Evolutionary conservation across 2,797 vertebrate species (phyloP).

Genomic region (Scolopax bukidnonensis): DNA sequence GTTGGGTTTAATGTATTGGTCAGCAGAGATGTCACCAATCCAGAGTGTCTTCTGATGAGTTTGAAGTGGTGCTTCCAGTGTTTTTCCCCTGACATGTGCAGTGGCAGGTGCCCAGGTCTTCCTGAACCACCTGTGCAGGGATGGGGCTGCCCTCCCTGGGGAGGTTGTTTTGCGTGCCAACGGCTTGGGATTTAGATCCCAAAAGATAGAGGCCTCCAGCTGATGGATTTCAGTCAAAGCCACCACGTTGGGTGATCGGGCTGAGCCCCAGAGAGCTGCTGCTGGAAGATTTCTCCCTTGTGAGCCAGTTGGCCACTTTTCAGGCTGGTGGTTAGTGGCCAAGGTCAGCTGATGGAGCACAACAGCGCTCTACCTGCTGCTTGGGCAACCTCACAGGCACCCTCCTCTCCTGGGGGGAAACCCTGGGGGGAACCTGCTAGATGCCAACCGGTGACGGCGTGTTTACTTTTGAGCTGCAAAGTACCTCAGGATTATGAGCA

Average conservation of each 20-base stretch:
- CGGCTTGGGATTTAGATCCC: not conserved
- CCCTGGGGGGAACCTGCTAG: not conserved
- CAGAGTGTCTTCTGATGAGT: not conserved
- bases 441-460: not conserved
- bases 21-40: not conserved
- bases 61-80: not conserved
- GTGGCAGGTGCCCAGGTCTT: not conserved
- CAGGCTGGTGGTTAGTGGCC: not conserved
- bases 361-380: not conserved
- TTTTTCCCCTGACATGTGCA: not conserved
- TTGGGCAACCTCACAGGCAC: not conserved
- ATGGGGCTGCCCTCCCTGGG: not conserved
- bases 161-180: not conserved
- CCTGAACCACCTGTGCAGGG: not conserved
- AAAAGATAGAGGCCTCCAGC: not conserved
- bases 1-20: not conserved
- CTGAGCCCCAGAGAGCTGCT: not conserved
- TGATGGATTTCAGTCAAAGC: not conserved
- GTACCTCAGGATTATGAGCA: constrained; percentile 11
- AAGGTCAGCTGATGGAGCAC: not conserved
- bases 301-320: constrained; percentile 15
- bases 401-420: not conserved
- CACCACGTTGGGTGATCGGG: not conserved
- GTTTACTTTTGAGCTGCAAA: constrained; percentile 44
- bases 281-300: not conserved